Conservation (phyloP, 2,113 vertebrate species). For the Gymnarchus niloticus region DNA sequence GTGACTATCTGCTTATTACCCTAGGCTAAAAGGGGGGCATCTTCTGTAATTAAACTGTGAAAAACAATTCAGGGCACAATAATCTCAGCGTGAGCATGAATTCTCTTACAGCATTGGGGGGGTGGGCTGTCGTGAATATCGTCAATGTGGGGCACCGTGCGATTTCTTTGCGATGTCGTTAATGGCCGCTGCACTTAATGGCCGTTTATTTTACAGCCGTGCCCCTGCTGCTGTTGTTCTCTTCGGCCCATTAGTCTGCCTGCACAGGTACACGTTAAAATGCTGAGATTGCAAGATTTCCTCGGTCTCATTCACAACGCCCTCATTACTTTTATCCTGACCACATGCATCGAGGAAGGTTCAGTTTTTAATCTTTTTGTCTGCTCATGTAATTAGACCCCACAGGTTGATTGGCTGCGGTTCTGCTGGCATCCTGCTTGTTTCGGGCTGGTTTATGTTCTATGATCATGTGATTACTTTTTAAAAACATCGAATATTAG, state of each 20-base stretch:
- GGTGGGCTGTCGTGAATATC: constrained; percentile 36
- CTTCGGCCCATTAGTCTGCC: constrained; percentile 27
- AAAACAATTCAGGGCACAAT: neutral
- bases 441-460: too few species aligned
- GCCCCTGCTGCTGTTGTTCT: constrained; percentile 23
- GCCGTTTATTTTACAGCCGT: constrained; percentile 15
- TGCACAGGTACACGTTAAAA: constrained; percentile 34
- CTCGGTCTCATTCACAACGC: constrained; percentile 19
- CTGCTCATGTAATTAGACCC: constrained; percentile 40
- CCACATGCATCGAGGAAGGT: constrained; percentile 3
- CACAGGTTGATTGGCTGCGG: neutral
- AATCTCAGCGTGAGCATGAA: neutral
- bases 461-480: too few species aligned
- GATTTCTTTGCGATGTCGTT: constrained; percentile 41
- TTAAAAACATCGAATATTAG: too few species aligned
- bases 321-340: constrained; percentile 28
- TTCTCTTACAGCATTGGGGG: neutral
- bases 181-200: constrained; percentile 32
- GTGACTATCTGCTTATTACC: neutral
- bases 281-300: constrained; percentile 6
- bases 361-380: constrained; percentile 34
- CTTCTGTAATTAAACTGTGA: constrained; percentile 4
- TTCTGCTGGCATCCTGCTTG: neutral
- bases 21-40: neutral
- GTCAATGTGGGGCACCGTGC: constrained; percentile 30